These are phyloP conservation scores for Cremastobaeus sp. DNA, from an alignment of 2,888 invertebrate species.

Conservation along the genomic window DNA sequence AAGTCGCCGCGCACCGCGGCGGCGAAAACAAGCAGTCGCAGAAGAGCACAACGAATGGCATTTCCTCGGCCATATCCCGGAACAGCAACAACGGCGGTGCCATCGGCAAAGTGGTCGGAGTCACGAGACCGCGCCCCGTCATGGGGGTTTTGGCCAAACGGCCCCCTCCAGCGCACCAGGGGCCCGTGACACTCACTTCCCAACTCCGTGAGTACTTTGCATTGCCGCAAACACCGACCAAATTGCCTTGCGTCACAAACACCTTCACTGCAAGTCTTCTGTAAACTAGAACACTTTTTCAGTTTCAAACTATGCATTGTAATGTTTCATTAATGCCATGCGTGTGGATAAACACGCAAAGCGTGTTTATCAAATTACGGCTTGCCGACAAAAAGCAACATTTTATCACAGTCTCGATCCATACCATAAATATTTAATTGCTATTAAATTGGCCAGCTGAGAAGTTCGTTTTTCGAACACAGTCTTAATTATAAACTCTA, in stretches of 20 bases:
- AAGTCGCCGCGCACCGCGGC: conserved; percentile 76
- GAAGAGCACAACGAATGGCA: conserved; percentile 76
- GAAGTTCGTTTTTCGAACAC: too few species aligned
- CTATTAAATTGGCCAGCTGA: too few species aligned
- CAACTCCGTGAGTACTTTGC: conserved; percentile 81
- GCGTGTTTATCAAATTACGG: too few species aligned
- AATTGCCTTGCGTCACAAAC: background rate
- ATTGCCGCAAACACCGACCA: background rate
- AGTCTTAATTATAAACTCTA: too few species aligned
- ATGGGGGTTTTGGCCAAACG: conserved; percentile 80
- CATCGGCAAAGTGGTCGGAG: conserved; percentile 79
- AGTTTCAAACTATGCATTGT: too few species aligned
- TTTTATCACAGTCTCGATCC: too few species aligned
- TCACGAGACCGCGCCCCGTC: conserved; percentile 80
- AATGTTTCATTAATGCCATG: too few species aligned
- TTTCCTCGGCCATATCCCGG: conserved; percentile 78
- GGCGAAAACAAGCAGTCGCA: conserved; percentile 65
- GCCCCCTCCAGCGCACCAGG: conserved; percentile 80
- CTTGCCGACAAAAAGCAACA: too few species aligned
- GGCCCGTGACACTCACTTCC: conserved; percentile 84
- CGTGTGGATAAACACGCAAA: too few species aligned
- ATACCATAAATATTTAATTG: too few species aligned
- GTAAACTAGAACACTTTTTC: too few species aligned
- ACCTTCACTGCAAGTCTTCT: too few species aligned
- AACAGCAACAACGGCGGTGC: conserved; percentile 71